phyloP scores from a whole-genome alignment of 2,113 vertebrate genomes.

The Otolemur garnettii region DNA sequence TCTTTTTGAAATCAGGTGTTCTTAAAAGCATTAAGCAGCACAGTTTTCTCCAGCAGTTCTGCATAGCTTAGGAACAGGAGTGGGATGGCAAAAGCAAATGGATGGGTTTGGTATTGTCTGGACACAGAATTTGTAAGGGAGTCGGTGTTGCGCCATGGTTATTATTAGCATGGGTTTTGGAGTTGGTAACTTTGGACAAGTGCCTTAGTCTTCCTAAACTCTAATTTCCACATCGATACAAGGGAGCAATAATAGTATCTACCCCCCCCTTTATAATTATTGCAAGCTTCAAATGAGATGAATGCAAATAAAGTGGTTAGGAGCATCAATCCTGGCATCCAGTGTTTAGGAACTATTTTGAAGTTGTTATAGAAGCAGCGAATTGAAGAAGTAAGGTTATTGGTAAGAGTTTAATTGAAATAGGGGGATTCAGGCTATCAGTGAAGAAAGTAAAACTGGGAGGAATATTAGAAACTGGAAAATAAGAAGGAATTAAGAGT shows the following conservation, averaged over 20 bases:
- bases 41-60: not conserved
- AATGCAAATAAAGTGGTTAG: not conserved
- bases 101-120: not conserved
- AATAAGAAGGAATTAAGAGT: not conserved
- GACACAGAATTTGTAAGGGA: not conserved
- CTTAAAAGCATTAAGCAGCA: conserved; percentile 29
- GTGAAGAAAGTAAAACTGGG: not conserved
- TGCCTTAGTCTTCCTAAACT: conserved; percentile 13
- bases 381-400: not conserved
- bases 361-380: not conserved
- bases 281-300: conserved; percentile 2
- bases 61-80: not conserved
- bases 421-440: not conserved
- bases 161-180: not conserved
- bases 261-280: not conserved
- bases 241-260: not conserved
- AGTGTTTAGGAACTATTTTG: not conserved
- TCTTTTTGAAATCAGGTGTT: not conserved
- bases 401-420: not conserved
- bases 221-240: not conserved
- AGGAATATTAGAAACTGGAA: conserved; percentile 46
- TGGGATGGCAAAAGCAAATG: not conserved
- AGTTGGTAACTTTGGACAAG: not conserved
- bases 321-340: not conserved
- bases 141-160: not conserved